These are phyloP conservation scores for Acanthosepion lycidas DNA, from an alignment of 2,888 invertebrate species.

Conservation along the genomic window DNA sequence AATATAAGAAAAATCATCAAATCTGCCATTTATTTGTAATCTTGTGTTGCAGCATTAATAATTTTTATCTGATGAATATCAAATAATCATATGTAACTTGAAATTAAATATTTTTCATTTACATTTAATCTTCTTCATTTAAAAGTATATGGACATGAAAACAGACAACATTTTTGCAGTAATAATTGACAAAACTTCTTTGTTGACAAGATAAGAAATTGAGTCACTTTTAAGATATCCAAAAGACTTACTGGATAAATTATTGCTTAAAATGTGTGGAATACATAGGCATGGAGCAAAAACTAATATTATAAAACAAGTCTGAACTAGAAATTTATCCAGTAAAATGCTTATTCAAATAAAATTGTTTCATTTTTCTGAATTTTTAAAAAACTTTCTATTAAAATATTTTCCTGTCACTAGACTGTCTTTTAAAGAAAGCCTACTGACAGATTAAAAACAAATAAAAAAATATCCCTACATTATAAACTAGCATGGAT, in stretches of 20 bases:
- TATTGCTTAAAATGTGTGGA: not conserved
- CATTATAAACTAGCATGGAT: not conserved
- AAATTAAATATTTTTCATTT: not conserved
- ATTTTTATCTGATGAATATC: conserved; percentile 18
- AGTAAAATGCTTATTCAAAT: not conserved
- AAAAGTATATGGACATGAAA: conserved; percentile 21
- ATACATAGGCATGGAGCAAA: not conserved
- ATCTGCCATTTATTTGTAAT: conserved; percentile 15
- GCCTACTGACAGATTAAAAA: not conserved
- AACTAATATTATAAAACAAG: not conserved
- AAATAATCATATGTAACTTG: not conserved
- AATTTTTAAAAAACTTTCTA: not conserved
- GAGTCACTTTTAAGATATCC: not conserved
- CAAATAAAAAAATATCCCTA: not conserved
- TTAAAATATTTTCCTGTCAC: not conserved
- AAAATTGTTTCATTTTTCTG: not conserved
- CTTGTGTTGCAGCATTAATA: not conserved
- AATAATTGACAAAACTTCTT: not conserved
- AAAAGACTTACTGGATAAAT: not conserved
- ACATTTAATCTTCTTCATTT: not conserved
- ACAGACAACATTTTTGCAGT: not conserved
- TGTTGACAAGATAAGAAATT: not conserved
- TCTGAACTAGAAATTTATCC: not conserved
- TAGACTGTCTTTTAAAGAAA: not conserved
- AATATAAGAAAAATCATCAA: not conserved